Conservation (phyloP, 1,140 invertebrate species). For the Pseudomyrmex gracilis region DNA sequence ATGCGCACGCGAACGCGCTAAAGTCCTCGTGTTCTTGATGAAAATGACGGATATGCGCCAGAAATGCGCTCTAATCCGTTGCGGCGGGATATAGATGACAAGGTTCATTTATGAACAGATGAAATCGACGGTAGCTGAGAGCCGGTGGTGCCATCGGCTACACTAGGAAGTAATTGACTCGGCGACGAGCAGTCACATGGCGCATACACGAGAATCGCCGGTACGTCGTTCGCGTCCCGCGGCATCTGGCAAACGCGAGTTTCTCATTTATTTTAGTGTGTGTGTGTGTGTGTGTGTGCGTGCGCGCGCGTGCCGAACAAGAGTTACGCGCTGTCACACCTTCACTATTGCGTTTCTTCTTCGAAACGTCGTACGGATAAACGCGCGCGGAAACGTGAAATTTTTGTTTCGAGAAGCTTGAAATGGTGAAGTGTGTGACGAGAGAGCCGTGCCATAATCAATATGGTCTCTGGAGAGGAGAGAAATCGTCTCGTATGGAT, state of each 20-base stretch:
- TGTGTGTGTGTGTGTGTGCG: neutral
- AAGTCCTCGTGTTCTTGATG: no score
- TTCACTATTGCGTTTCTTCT: neutral
- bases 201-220: conserved; percentile 20
- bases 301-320: neutral
- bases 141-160: conserved; percentile 37
- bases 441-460: neutral
- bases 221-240: conserved; percentile 30
- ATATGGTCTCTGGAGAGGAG: neutral
- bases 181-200: conserved; percentile 58
- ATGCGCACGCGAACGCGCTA: neutral
- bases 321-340: conserved; percentile 33
- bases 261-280: conserved; percentile 70
- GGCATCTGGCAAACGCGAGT: conserved; percentile 66
- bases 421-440: neutral
- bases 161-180: conserved; percentile 60
- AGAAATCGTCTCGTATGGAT: conserved; percentile 15
- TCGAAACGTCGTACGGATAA: conserved; percentile 2
- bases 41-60: neutral
- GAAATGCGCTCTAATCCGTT: neutral
- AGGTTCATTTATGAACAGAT: conserved; percentile 61
- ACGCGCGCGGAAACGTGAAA: conserved; percentile 15
- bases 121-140: conserved; percentile 38
- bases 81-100: conserved; percentile 20
- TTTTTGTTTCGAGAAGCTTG: neutral